Percentiles rank a stretch among this genome's conserved stretches.
These are phyloP conservation scores for Leptestheria dahalacensis DNA, from an alignment of 1,140 invertebrate genomes.

Conservation along the genomic window DNA sequence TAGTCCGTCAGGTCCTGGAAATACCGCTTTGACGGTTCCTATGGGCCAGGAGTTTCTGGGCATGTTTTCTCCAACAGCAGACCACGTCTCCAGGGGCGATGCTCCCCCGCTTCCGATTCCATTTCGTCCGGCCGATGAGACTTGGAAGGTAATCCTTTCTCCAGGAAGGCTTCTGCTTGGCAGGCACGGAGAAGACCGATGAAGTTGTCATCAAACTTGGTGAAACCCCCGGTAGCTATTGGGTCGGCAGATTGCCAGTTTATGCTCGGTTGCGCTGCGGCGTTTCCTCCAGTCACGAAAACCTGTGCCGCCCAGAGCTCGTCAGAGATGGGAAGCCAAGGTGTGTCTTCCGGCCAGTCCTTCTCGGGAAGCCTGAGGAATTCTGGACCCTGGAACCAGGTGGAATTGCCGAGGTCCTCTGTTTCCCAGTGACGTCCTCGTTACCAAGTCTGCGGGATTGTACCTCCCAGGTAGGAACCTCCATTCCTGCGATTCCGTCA, in stretches of 20 bases:
- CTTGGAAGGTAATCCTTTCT: background rate
- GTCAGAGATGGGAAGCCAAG: background rate
- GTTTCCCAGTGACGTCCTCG: background rate
- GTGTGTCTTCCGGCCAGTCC: background rate
- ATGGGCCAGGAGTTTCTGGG: background rate
- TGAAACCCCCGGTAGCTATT: background rate
- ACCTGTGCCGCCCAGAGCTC: background rate
- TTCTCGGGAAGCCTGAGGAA: background rate
- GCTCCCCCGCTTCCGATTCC: background rate
- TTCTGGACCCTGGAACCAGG: background rate
- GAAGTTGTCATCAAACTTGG: background rate
- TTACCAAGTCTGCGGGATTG: background rate
- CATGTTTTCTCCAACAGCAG: background rate
- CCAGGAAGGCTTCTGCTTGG: background rate
- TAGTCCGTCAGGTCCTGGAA: slow-evolving; percentile 2
- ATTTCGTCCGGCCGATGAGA: background rate
- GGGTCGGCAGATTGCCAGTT: background rate
- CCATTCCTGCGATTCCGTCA: background rate
- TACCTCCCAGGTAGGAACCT: background rate
- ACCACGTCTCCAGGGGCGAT: background rate
- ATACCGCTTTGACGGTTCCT: background rate
- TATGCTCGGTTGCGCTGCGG: background rate
- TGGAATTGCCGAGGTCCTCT: background rate
- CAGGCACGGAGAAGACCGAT: background rate
- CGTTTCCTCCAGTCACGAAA: background rate